Evolutionary conservation across 2,797 vertebrate species (phyloP).

Genomic region (Lepilemur ruficaudatus): DNA sequence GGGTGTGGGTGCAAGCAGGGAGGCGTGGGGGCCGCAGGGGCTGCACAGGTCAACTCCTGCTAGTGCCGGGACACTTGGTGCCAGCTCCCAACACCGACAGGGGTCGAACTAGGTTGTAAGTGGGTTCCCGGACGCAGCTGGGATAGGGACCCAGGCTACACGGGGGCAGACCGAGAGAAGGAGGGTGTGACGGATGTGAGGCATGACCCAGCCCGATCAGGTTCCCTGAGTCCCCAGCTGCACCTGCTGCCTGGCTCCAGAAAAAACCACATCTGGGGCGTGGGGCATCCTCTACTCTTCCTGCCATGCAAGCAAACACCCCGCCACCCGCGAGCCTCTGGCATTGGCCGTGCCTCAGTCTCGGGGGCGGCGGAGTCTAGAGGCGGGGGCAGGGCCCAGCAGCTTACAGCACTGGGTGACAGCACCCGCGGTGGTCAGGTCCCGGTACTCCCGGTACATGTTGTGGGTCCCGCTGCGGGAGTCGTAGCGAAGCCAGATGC

Average conservation of each 20-base stretch:
- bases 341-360: neutral
- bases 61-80: neutral
- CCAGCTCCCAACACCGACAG: no score
- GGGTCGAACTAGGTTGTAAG: neutral
- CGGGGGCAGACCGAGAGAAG: neutral
- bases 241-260: neutral
- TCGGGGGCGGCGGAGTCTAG: neutral
- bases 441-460: constrained; percentile 99
- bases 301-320: neutral
- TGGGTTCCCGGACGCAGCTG: neutral
- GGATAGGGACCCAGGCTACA: neutral
- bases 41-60: neutral
- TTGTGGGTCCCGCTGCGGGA: constrained; percentile 98
- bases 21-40: no score
- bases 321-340: neutral
- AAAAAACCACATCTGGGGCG: neutral
- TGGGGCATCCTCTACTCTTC: neutral
- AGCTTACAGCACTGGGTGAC: constrained; percentile 98
- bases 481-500: constrained; percentile 98
- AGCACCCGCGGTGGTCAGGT: constrained; percentile 95
- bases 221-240: no score
- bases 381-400: fast-evolving
- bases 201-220: neutral
- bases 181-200: neutral
- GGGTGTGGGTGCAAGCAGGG: constrained; percentile 85